A percentile compares a stretch with the other conserved stretches of the same genome.
Conservation (phyloP, 2,113 vertebrate genomes). For the Microcebus griseorufus region DNA sequence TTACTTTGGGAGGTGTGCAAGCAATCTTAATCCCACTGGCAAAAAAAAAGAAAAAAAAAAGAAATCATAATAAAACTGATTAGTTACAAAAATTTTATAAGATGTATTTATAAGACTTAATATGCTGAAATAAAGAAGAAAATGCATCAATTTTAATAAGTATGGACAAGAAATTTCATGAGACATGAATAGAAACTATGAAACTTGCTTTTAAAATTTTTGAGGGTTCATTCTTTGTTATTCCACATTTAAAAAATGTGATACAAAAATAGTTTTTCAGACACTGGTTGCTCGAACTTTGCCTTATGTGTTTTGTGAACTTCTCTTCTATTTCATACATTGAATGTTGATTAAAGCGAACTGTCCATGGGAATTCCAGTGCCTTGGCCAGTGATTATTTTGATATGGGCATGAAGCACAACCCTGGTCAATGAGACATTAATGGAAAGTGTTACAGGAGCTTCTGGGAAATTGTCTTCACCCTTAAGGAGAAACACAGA, state of each 20-base stretch:
- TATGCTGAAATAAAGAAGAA: not conserved
- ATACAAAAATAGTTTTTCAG: not conserved
- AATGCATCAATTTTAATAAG: not conserved
- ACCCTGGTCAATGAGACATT: not conserved
- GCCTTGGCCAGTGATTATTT: not conserved
- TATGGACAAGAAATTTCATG: not conserved
- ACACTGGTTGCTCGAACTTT: not conserved
- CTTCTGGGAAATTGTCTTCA: not conserved
- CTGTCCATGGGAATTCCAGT: not conserved
- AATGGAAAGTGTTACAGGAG: not conserved
- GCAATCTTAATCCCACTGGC: not conserved
- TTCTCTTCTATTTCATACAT: not conserved
- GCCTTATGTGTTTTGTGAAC: not conserved
- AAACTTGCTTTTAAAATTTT: not conserved
- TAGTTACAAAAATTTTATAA: not conserved
- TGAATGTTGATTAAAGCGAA: not conserved
- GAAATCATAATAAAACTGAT: not conserved
- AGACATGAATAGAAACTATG: not conserved
- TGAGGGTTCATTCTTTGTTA: not conserved
- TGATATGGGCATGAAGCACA: not conserved
- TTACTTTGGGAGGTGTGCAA: not conserved
- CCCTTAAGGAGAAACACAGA: not conserved
- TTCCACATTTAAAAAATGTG: not conserved
- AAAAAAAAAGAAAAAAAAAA: constrained; percentile 14
- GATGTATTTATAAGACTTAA: not conserved